Base-by-base conservation (phyloP, 2,113 vertebrate genomes). In the Syngnathus floridae region DNA sequence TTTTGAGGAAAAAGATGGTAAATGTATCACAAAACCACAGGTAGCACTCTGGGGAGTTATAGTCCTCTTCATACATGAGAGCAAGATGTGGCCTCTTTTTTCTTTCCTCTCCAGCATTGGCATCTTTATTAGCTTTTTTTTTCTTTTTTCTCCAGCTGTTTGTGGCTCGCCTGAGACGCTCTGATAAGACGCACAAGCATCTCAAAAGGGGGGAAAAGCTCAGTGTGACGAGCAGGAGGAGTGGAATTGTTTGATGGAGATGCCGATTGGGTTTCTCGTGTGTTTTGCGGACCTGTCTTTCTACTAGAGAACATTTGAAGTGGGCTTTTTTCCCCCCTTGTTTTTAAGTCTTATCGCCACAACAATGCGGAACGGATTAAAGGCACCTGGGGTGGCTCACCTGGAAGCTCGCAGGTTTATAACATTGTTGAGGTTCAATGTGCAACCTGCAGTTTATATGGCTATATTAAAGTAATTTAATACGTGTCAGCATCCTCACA, bases 21-120 rank as follows among this genome's bases (percentile, higher is more conserved):
- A 82, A 81, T 84, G 72, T 80, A 82, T 83, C 77, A 78, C 71
- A 73, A 80, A 81, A 86, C 78, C 73, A 72, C 78, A 86, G 77
- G 82, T 86, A 84, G 78, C 75, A 75, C 74, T 78, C 76, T 57
- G 22, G 73, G 82, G 73, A 83, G 81, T 84, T 76, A 68, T 78
- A 82, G 69, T 85, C 83, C 62, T 77, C 70, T 83, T 85, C 83
- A 84, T 54, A 74, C 83, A 74, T 80, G 74, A 86, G 82, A 76
- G 77, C 77, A 83, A 80, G 77, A 71, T 64, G 73, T 83, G 78
- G 60, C 64, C 68, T 65, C 67, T 83, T 80, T 79, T 72, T 56
- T 31, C 54, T 79, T 72, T 43, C 38, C 37, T 43, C 21, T 6
- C 63, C 65, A 60, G 58, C 69, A 45, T 62, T 78, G 76, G 70